phyloP scores from a whole-genome alignment of 1,140 invertebrate genomes.

The Drosophila punjabiensis region DNA sequence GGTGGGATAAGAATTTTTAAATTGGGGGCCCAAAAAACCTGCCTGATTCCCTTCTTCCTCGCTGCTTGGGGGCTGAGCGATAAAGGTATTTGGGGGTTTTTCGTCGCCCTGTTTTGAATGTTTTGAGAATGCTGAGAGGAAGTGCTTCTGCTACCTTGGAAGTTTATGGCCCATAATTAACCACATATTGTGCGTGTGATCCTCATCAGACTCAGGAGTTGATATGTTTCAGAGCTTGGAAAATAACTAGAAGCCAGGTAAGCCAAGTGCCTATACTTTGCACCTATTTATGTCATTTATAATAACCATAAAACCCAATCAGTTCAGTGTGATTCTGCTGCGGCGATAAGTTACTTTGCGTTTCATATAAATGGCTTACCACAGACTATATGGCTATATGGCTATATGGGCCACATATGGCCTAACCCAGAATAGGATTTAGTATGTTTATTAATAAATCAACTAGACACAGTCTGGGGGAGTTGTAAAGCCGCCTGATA shows the following conservation, averaged over 20 bases:
- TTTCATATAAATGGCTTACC: constrained; percentile 19
- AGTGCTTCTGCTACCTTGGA: constrained; percentile 7
- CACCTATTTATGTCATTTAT: constrained; percentile 15
- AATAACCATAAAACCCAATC: constrained; percentile 50
- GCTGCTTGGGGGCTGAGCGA: constrained; percentile 34
- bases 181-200: not conserved
- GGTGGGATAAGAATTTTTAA: constrained; percentile 44
- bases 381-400: constrained; percentile 20
- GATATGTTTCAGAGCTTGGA: too few relatives aligned
- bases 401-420: constrained; percentile 44
- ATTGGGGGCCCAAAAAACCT: constrained; percentile 12
- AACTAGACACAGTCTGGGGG: constrained; percentile 8
- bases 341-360: constrained; percentile 25
- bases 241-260: not conserved
- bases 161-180: constrained; percentile 26
- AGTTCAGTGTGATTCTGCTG: constrained; percentile 30
- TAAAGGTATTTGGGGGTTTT: constrained; percentile 13
- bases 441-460: constrained; percentile 56
- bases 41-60: constrained; percentile 5
- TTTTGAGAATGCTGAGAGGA: constrained; percentile 13
- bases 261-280: constrained; percentile 1
- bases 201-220: too few relatives aligned
- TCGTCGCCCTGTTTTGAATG: constrained; percentile 24
- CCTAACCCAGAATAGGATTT: constrained; percentile 32
- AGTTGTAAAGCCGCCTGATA: constrained; percentile 55